Evolutionary conservation across 2,888 invertebrate genomes (phyloP).

Genomic region (Ptilodon capucinus): DNA sequence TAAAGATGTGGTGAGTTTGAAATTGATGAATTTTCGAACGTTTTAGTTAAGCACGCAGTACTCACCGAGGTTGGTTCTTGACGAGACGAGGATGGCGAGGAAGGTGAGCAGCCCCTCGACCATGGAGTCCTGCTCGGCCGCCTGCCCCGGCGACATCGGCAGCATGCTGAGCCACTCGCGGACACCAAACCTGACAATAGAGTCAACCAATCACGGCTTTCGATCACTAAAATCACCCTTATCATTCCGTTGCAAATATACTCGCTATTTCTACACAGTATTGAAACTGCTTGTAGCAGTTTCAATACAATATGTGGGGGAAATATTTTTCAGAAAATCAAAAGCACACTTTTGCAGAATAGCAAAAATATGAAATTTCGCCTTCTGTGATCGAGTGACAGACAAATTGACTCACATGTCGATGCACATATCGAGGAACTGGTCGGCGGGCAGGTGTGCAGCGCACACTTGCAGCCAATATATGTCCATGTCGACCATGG

Average conservation of each 20-base stretch:
- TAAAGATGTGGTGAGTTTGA: too few species aligned
- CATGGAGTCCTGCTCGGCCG: constrained; percentile 95
- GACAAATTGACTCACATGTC: constrained; percentile 87
- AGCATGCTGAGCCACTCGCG: constrained; percentile 92
- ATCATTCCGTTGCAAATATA: too few species aligned
- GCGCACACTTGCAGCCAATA: constrained; percentile 97
- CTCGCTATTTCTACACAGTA: too few species aligned
- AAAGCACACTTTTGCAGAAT: too few species aligned
- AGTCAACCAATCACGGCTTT: too few species aligned
- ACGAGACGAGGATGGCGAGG: constrained; percentile 93
- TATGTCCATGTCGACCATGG: constrained; percentile 98
- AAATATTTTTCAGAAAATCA: too few species aligned
- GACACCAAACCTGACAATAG: constrained; percentile 88
- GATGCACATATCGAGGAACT: constrained; percentile 92
- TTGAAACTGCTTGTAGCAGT: too few species aligned
- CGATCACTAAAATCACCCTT: too few species aligned
- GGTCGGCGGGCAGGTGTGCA: constrained; percentile 92
- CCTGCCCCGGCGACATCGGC: constrained; percentile 86
- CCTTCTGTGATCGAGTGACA: neutral
- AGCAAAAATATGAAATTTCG: too few species aligned
- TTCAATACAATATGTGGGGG: too few species aligned
- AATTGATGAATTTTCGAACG: too few species aligned
- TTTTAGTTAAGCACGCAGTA: too few species aligned
- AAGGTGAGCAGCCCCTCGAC: constrained; percentile 96
- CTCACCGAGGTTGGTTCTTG: constrained; percentile 92